Conservation (phyloP, 2,113 vertebrate species). For the Ailuropoda melanoleuca region DNA sequence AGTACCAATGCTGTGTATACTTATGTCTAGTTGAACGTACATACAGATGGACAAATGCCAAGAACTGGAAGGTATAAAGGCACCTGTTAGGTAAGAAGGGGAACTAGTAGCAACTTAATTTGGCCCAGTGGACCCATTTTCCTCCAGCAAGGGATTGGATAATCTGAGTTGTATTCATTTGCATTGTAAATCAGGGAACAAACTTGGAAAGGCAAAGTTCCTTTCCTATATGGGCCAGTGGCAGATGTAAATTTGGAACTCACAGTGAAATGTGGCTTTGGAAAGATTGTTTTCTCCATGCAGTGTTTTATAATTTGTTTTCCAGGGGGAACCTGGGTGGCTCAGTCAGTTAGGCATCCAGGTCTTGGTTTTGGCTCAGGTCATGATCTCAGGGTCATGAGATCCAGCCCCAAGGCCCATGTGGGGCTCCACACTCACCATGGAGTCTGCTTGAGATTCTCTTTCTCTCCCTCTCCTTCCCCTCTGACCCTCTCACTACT, state of each 20-base stretch:
- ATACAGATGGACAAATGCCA: neutral
- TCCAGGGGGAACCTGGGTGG: neutral
- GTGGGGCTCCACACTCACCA: neutral
- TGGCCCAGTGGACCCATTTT: neutral
- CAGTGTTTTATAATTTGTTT: neutral
- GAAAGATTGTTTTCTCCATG: neutral
- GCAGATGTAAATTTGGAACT: neutral
- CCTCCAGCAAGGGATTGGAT: neutral
- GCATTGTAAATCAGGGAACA: neutral
- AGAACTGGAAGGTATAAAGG: neutral
- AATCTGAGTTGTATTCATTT: neutral
- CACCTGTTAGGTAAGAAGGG: neutral
- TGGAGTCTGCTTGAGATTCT: neutral
- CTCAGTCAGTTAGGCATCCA: neutral
- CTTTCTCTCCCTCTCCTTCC: neutral
- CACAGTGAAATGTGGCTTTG: neutral
- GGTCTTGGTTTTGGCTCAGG: neutral
- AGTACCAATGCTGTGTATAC: neutral
- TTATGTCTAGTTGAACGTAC: neutral
- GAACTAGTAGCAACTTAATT: neutral
- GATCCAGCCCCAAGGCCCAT: neutral
- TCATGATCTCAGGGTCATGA: neutral
- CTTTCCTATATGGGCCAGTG: neutral
- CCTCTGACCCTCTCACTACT: neutral
- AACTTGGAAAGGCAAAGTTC: neutral